phyloP scores from a whole-genome alignment of 1,140 invertebrate genomes.

The Drosophila suzukii region DNA sequence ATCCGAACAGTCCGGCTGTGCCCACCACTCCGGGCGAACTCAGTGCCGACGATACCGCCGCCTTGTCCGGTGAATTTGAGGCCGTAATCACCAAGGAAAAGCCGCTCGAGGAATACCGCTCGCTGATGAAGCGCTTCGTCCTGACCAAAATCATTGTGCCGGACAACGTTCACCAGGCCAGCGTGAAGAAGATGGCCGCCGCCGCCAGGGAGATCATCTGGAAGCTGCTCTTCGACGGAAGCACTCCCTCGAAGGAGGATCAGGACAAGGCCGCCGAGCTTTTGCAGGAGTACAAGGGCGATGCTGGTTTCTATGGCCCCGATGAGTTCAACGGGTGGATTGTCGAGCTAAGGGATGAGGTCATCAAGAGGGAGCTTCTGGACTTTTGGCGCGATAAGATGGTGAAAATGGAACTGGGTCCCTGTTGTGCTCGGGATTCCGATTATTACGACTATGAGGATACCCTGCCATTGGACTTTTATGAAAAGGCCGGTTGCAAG shows the following conservation, averaged over 20 bases:
- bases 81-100: conserved; percentile 31
- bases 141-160: conserved; percentile 45
- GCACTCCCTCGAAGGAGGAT: conserved; percentile 18
- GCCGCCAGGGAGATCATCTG: conserved; percentile 53
- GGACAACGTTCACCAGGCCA: conserved; percentile 47
- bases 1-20: neutral
- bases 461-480: conserved; percentile 60
- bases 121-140: conserved; percentile 63
- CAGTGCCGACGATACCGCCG: conserved; percentile 32
- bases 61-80: conserved; percentile 52
- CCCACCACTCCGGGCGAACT: conserved; percentile 25
- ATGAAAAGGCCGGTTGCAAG: conserved; percentile 63
- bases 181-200: conserved; percentile 46
- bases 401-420: conserved; percentile 69
- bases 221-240: conserved; percentile 58
- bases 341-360: conserved; percentile 60
- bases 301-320: conserved; percentile 66
- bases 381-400: conserved; percentile 73
- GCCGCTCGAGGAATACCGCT: conserved; percentile 52
- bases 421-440: conserved; percentile 67
- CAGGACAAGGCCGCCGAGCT: conserved; percentile 60
- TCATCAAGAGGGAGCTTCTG: conserved; percentile 48
- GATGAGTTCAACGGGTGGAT: conserved; percentile 70
- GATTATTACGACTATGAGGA: conserved; percentile 64
- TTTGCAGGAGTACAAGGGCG: conserved; percentile 58